Conservation (phyloP, 2,113 vertebrate species). For the Perca flavescens region DNA sequence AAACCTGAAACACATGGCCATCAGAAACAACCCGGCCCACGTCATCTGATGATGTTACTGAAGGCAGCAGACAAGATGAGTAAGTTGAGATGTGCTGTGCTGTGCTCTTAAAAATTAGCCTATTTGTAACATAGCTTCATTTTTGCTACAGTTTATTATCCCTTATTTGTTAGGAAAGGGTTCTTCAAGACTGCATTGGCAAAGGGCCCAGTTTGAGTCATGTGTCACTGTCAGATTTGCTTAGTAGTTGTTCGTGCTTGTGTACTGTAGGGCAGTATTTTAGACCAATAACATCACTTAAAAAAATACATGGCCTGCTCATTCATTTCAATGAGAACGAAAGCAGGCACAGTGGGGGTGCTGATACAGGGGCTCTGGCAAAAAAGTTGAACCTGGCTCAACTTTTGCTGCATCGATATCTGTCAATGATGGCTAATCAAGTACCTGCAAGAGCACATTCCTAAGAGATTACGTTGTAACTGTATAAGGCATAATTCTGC, state of each 20-base stretch:
- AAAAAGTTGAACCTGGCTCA: background rate
- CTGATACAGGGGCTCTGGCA: background rate
- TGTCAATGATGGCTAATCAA: background rate
- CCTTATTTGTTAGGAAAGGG: background rate
- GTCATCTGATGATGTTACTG: background rate
- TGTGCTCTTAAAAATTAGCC: too few relatives aligned
- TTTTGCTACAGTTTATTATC: background rate
- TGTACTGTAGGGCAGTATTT: background rate
- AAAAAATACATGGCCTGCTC: too few relatives aligned
- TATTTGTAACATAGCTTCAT: background rate
- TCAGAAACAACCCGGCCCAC: too few relatives aligned
- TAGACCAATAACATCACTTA: background rate
- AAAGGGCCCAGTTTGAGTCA: background rate
- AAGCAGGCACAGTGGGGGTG: background rate
- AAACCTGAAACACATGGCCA: background rate
- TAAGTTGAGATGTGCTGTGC: too few relatives aligned
- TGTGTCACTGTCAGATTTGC: background rate
- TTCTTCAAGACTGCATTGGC: background rate
- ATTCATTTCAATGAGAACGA: background rate
- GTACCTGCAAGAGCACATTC: conserved; percentile 10
- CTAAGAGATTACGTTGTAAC: conserved; percentile 20
- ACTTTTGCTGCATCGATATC: background rate
- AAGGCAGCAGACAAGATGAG: background rate
- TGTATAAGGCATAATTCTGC: background rate
- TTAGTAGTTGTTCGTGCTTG: background rate